Evolutionary conservation across 2,797 vertebrate genomes (phyloP), one percentile per base, ranked within the genome.

Genomic region (Macroramphosus scolopax): DNA sequence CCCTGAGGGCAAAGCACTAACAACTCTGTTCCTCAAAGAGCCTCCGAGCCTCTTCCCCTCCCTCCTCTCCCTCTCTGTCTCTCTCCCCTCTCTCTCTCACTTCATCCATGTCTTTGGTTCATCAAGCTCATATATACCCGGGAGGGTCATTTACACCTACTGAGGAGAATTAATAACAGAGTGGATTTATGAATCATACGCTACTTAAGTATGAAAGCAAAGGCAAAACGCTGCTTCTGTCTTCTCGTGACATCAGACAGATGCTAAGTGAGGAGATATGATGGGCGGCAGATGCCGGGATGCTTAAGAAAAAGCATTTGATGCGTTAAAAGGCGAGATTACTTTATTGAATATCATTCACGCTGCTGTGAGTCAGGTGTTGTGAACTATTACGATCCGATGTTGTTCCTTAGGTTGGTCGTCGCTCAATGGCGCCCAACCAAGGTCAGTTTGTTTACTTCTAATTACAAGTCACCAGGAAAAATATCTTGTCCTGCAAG

Each of bases 71-170:
- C 34, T 22, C 41, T 40, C 32, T 26, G 20, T 26, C 2, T 57
- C 28, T 52, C 31, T 37, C 37, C 48, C 22, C 43, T 63, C 40
- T 42, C 66, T 59, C 47, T 64, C 71, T 82, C 56, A 45, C 64
- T 68, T 72, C 80, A 72, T 84, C 79, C 77, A 39, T 70, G 68
- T 76, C 78, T 84, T 75, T 72, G 55, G 63, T 80, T 81, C 68
- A 82, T 78, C 76, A 78, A 74, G 73, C 76, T 66, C 67, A 65
- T 57, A 67, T 57, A 68, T 67, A 79, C 80, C 83, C 75, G 51
- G 64, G 68, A 87, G 88, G 80, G 78, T 90, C 85, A 89, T 89
- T 89, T 89, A 83, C 80, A 83, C 84, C 71, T 54, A 76, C 66
- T 64, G 75, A 59, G 60, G 58, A 77, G 77, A 67, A 72, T 86